phyloP scores from a whole-genome alignment of 2,888 invertebrate genomes.

The Troilus luridus region DNA sequence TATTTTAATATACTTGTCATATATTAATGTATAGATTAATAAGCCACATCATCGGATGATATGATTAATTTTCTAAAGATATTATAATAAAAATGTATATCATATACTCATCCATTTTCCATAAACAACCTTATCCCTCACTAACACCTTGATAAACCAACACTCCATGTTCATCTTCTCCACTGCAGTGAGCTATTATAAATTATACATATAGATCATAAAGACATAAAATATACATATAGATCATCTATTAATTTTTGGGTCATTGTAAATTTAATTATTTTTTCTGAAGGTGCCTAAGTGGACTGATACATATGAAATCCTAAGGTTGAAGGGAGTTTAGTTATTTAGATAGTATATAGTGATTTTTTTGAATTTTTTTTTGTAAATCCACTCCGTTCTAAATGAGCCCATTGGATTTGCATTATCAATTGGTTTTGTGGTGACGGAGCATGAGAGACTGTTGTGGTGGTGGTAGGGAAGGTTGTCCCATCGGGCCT shows the following conservation, averaged over 20 bases:
- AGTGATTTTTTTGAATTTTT: neutral
- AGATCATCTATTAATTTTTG: neutral
- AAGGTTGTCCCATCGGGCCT: slow-evolving; percentile 83
- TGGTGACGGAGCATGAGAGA: slow-evolving; percentile 58
- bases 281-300: neutral
- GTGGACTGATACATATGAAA: slow-evolving; percentile 24
- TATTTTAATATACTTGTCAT: neutral
- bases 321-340: slow-evolving; percentile 32
- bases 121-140: neutral
- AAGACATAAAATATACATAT: neutral
- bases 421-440: neutral
- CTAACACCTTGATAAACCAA: neutral
- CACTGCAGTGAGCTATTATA: neutral
- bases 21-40: no score
- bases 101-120: neutral
- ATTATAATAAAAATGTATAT: neutral
- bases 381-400: slow-evolving; percentile 22
- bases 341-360: slow-evolving; percentile 37
- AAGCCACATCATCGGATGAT: neutral
- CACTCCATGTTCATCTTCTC: neutral
- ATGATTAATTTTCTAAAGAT: neutral
- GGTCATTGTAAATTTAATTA: neutral
- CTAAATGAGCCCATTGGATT: slow-evolving; percentile 4
- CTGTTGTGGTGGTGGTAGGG: slow-evolving; percentile 64
- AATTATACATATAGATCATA: neutral